Conservation (phyloP, 2,797 vertebrate genomes). For the Furcifer pardalis region DNA sequence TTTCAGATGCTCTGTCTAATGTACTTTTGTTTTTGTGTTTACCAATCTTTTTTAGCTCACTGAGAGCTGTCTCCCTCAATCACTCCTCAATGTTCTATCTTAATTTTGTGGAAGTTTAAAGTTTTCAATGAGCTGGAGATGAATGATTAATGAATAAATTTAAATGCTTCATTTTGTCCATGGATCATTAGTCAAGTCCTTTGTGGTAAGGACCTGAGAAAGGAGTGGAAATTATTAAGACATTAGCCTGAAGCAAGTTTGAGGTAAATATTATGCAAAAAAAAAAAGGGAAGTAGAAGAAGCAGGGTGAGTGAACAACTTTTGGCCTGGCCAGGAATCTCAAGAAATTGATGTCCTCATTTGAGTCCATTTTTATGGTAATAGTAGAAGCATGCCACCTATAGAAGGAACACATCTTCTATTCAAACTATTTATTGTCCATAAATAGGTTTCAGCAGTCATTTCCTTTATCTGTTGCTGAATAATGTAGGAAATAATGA, state of each 20-base stretch:
- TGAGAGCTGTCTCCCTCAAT: constrained; percentile 98
- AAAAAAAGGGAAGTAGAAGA: constrained; percentile 66
- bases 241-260: constrained; percentile 99
- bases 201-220: constrained; percentile 99
- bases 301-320: constrained; percentile 80
- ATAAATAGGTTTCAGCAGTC: constrained; percentile 46
- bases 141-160: constrained; percentile 99
- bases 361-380: constrained; percentile 36
- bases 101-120: constrained; percentile 99
- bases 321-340: constrained; percentile 80
- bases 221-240: constrained; percentile 99
- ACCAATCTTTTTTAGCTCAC: constrained; percentile 76
- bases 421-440: constrained; percentile 54
- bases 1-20: constrained; percentile 71
- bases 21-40: constrained; percentile 86
- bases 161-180: constrained; percentile 99
- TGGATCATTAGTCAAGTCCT: constrained; percentile 99
- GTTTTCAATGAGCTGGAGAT: constrained; percentile 99
- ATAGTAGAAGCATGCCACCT: constrained; percentile 19
- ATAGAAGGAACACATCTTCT: constrained; percentile 44
- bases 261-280: constrained; percentile 99
- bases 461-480: constrained; percentile 41
- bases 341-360: constrained; percentile 72
- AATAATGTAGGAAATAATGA: constrained; percentile 36
- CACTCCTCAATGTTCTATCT: constrained; percentile 99